phyloP scores from a whole-genome alignment of 2,797 vertebrate species.

The Avahi laniger region DNA sequence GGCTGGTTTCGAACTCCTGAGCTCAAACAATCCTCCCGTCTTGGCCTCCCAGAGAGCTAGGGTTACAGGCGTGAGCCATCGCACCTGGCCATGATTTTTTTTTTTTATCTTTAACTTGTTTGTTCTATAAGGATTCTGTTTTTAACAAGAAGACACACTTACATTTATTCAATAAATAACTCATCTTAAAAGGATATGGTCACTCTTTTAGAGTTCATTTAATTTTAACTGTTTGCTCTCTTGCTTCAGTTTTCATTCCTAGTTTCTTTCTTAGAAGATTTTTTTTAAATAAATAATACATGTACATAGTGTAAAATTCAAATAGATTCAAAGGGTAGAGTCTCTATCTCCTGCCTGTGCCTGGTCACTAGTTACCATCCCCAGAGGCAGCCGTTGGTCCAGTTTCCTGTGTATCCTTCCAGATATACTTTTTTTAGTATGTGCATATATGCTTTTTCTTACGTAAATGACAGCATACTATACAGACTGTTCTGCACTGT shows the following conservation, averaged over 20 bases:
- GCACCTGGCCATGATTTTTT: no score
- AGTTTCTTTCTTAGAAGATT: neutral
- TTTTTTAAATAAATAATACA: neutral
- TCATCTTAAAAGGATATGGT: neutral
- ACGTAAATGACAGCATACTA: neutral
- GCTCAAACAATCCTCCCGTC: no score
- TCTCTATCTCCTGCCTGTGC: neutral
- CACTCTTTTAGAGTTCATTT: neutral
- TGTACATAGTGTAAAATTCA: neutral
- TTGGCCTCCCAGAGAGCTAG: no score
- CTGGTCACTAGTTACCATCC: neutral
- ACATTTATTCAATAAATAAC: neutral
- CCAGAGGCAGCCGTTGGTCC: neutral
- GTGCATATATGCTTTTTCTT: neutral
- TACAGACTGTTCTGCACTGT: neutral
- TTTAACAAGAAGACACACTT: neutral
- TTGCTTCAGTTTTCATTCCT: neutral
- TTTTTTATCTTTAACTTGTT: neutral
- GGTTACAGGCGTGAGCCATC: no score
- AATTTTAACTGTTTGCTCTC: slow-evolving; percentile 16
- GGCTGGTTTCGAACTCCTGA: no score
- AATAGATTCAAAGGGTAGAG: neutral
- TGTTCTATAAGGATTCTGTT: neutral
- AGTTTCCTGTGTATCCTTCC: neutral
- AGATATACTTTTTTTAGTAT: neutral